These are phyloP conservation scores for Grallaria varia DNA, from an alignment of 2,113 vertebrate genomes.

Conservation along the genomic window DNA sequence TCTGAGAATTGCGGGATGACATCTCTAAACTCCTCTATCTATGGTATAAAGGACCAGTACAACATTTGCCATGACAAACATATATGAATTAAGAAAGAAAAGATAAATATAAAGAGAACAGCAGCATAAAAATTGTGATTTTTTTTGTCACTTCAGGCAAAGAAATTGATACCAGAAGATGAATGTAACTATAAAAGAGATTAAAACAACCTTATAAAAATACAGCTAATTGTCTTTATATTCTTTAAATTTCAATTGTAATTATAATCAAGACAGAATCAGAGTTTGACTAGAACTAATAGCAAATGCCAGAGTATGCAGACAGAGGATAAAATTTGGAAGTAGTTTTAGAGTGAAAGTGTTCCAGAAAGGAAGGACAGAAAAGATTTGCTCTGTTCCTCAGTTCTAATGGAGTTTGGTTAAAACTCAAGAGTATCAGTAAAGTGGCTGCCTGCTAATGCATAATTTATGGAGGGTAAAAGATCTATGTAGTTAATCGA, in stretches of 20 bases:
- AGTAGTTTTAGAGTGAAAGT: not conserved
- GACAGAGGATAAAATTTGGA: not conserved
- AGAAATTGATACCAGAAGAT: not conserved
- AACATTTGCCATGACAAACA: not conserved
- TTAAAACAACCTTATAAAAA: not conserved
- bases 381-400: not conserved
- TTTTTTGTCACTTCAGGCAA: not conserved
- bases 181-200: not conserved
- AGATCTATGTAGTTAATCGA: not conserved
- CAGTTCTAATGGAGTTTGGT: not conserved
- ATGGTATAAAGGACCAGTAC: not conserved
- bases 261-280: not conserved
- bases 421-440: not conserved
- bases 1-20: not conserved
- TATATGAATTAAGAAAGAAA: not conserved
- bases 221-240: not conserved
- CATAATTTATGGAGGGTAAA: constrained; percentile 12
- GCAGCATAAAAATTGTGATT: not conserved
- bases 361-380: not conserved
- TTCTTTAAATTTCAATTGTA: not conserved
- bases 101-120: not conserved
- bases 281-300: not conserved
- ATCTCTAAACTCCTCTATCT: not conserved
- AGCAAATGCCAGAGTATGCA: not conserved
- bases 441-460: not conserved